Percentiles rank a stretch among this genome's conserved stretches.
Evolutionary conservation across 2,888 invertebrate species (phyloP).

Genomic region (Isoperla grammatica): DNA sequence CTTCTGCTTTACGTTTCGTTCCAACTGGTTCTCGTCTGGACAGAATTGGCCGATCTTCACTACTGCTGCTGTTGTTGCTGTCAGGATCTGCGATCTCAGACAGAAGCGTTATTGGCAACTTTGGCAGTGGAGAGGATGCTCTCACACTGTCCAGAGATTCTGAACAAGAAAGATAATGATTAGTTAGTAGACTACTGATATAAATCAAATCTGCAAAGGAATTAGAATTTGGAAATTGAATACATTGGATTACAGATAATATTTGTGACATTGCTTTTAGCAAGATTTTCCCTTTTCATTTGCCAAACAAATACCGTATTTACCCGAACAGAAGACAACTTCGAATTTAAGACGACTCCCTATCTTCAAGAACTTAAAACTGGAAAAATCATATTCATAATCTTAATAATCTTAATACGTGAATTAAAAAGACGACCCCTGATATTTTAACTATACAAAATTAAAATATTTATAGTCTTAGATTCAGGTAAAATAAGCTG

Average conservation of each 20-base stretch:
- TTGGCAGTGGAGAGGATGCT: conserved; percentile 44
- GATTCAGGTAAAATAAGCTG: too few species aligned
- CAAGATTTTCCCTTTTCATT: not conserved
- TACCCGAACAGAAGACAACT: too few species aligned
- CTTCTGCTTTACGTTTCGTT: conserved; percentile 82
- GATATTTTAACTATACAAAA: too few species aligned
- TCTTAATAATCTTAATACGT: too few species aligned
- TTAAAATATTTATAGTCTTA: too few species aligned
- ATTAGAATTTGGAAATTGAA: too few species aligned
- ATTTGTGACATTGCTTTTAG: too few species aligned
- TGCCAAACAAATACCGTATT: not conserved
- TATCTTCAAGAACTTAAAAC: too few species aligned
- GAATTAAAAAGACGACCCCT: too few species aligned
- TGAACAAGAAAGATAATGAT: conserved; percentile 1
- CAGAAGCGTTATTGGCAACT: conserved; percentile 37
- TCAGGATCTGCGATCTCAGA: conserved; percentile 35
- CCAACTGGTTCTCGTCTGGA: conserved; percentile 47
- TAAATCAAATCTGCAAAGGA: not conserved
- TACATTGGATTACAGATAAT: too few species aligned
- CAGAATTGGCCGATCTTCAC: conserved; percentile 53
- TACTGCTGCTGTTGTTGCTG: conserved; percentile 54
- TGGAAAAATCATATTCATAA: not conserved
- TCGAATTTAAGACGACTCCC: too few species aligned
- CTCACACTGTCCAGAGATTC: conserved; percentile 29
- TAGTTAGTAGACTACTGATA: not conserved